Conservation (phyloP, 2,888 invertebrate genomes). For the Chelonus formosanus region DNA sequence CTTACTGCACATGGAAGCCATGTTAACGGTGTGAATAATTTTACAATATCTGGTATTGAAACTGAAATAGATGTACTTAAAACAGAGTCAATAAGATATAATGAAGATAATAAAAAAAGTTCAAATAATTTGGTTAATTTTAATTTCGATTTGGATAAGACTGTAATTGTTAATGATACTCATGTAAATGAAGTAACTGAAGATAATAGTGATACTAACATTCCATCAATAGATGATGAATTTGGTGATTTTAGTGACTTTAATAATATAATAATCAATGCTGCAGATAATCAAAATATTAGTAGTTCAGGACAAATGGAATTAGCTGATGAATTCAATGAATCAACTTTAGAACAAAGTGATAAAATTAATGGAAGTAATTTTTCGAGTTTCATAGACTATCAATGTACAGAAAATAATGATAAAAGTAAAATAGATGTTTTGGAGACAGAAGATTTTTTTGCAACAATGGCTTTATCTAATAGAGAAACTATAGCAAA, state of each 20-base stretch:
- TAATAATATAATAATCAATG: slow-evolving; percentile 15
- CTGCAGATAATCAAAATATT: slow-evolving; percentile 23
- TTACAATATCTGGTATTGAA: slow-evolving; percentile 40
- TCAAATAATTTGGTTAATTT: slow-evolving; percentile 42
- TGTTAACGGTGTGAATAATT: slow-evolving; percentile 32
- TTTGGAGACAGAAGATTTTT: not conserved
- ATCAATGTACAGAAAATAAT: slow-evolving; percentile 11
- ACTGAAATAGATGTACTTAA: slow-evolving; percentile 33
- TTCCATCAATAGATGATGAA: slow-evolving; percentile 18
- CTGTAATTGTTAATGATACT: slow-evolving; percentile 14
- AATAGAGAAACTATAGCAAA: not conserved
- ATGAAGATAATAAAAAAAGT: slow-evolving; percentile 32
- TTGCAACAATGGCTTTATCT: not conserved
- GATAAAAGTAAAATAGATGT: slow-evolving; percentile 19
- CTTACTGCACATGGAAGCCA: slow-evolving; percentile 39
- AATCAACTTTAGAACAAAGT: slow-evolving; percentile 8
- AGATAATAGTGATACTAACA: slow-evolving; percentile 8
- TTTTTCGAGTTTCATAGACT: slow-evolving; percentile 35
- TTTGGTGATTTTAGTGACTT: slow-evolving; percentile 31
- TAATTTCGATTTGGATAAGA: slow-evolving; percentile 41
- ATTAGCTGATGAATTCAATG: slow-evolving; percentile 15
- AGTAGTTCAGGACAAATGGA: slow-evolving; percentile 17
- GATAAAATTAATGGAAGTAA: slow-evolving; percentile 36
- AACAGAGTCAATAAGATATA: slow-evolving; percentile 22
- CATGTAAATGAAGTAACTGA: slow-evolving; percentile 1